These are phyloP conservation scores for Platanista minor DNA, from an alignment of 2,113 vertebrate species.

Conservation along the genomic window DNA sequence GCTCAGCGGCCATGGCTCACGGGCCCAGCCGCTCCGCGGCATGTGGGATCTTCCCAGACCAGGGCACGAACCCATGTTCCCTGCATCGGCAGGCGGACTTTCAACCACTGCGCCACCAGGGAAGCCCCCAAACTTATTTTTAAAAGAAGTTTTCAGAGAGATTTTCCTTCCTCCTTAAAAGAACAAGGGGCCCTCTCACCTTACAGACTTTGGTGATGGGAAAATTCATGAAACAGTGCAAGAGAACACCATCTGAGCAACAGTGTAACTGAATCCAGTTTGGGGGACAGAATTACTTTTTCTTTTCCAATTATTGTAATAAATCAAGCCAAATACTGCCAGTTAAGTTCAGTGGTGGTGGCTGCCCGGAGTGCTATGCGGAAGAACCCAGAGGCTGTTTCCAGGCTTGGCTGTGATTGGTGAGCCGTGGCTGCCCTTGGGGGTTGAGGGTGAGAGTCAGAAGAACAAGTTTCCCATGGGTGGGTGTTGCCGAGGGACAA, in stretches of 20 bases:
- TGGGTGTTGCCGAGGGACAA: neutral
- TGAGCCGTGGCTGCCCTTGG: no score
- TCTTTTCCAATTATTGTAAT: neutral
- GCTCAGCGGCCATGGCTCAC: no score
- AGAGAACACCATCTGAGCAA: neutral
- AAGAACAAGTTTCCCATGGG: neutral
- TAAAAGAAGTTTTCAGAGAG: neutral
- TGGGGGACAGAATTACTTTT: neutral
- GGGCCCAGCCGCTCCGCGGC: no score
- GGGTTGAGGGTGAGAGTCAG: neutral
- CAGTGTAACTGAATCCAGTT: neutral
- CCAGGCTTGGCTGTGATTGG: neutral
- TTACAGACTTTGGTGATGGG: neutral
- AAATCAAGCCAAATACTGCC: neutral
- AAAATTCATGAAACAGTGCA: neutral
- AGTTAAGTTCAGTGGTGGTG: neutral
- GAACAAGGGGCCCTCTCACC: neutral
- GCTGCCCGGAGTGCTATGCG: neutral
- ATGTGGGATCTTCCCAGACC: no score
- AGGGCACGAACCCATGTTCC: no score
- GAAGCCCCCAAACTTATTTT: neutral
- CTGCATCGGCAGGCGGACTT: no score
- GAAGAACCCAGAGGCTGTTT: neutral
- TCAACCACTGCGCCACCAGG: no score
- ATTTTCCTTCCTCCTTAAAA: neutral